phyloP scores from a whole-genome alignment of 2,113 vertebrate species.

The Cyrtonyx montezumae region DNA sequence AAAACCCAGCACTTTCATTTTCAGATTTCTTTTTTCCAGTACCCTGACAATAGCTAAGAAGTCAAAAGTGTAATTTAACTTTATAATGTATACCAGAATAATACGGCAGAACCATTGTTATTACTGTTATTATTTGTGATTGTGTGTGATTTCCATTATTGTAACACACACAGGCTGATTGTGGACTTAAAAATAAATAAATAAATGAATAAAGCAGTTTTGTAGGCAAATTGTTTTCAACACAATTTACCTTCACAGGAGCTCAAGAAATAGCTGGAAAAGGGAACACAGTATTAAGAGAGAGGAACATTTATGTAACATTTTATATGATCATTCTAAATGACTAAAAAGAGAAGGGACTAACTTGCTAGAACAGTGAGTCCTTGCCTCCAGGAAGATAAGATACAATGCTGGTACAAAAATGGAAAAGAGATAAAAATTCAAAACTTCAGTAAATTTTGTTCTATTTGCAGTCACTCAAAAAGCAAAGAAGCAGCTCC shows the following conservation, averaged over 20 bases:
- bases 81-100: background rate
- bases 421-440: background rate
- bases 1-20: background rate
- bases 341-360: background rate
- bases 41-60: background rate
- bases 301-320: constrained; percentile 12
- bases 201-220: background rate
- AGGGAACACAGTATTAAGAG: background rate
- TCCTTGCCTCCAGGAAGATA: constrained; percentile 20
- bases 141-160: background rate
- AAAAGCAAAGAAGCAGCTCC: constrained; percentile 2
- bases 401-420: background rate
- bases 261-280: background rate
- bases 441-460: background rate
- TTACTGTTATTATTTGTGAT: background rate
- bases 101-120: background rate
- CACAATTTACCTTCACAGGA: background rate
- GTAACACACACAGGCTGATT: background rate
- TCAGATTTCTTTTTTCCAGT: background rate
- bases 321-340: background rate
- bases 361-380: background rate
- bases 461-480: background rate
- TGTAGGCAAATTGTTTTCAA: background rate
- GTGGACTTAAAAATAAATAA: background rate
- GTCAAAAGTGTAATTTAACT: background rate